A percentile compares a stretch with the other conserved stretches of the same genome.
Evolutionary conservation across 92 coral and sea anemone genomes (phyloP).

Genomic region (Porites rus): DNA sequence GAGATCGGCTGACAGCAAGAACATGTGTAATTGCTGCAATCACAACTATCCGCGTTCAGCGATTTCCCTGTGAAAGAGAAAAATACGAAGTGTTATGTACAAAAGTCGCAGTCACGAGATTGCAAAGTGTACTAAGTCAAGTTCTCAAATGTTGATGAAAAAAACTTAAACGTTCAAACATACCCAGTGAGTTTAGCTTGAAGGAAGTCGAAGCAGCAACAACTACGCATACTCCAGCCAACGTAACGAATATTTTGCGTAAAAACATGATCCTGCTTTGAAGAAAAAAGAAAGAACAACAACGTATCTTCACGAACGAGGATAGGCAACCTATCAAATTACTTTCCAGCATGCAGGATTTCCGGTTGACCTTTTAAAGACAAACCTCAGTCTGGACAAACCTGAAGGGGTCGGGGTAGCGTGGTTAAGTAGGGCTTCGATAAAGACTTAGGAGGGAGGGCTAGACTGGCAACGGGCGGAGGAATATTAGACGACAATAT

Average conservation of each 20-base stretch:
- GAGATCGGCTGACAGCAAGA: conserved; percentile 23
- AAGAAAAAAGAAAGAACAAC: neutral
- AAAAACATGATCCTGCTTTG: neutral
- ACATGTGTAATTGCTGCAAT: conserved; percentile 13
- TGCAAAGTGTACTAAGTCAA: neutral
- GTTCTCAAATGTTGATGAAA: neutral
- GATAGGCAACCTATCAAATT: neutral
- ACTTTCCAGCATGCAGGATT: neutral
- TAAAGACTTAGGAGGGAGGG: too few species aligned
- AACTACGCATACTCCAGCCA: neutral
- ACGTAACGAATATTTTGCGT: neutral
- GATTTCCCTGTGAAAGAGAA: neutral
- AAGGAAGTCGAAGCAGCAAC: neutral
- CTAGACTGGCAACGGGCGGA: too few species aligned
- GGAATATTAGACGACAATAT: too few species aligned
- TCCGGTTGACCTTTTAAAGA: neutral
- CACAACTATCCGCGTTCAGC: neutral
- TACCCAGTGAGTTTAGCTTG: conserved; percentile 25
- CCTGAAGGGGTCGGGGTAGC: too few species aligned
- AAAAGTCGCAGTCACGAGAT: neutral
- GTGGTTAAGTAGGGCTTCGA: too few species aligned
- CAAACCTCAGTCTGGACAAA: too few species aligned
- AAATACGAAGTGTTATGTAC: neutral
- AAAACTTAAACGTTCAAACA: neutral
- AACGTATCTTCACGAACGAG: neutral